Conservation (phyloP, 2,113 vertebrate species). For the Anoplopoma fimbria region DNA sequence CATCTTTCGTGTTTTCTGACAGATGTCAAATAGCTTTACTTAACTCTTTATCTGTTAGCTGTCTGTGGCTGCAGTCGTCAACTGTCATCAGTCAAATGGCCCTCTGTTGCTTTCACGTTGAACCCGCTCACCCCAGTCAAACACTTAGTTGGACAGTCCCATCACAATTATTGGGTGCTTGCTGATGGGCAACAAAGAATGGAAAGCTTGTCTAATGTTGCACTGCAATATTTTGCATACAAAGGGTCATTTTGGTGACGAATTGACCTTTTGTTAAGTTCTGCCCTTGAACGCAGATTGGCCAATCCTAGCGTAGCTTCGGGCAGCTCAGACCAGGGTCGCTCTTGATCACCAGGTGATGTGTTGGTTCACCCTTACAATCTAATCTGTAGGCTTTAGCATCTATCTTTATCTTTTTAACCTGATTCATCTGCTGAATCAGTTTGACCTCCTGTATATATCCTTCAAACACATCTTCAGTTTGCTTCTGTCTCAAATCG, state of each 20-base stretch:
- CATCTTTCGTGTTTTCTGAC: conserved; percentile 17
- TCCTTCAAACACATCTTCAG: background rate
- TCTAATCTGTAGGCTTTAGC: background rate
- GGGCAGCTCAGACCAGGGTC: background rate
- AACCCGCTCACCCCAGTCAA: background rate
- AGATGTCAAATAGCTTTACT: conserved; percentile 7
- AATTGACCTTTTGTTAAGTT: background rate
- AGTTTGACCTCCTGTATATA: background rate
- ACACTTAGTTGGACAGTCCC: background rate
- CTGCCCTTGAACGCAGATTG: background rate
- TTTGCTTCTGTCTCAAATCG: background rate
- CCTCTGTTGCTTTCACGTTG: conserved; percentile 1
- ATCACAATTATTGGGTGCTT: background rate
- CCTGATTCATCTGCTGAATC: background rate
- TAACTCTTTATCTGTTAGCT: conserved; percentile 7
- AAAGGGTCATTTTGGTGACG: background rate
- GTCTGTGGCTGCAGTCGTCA: conserved; percentile 13
- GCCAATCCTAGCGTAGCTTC: background rate
- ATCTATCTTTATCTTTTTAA: background rate
- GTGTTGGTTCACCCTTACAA: background rate
- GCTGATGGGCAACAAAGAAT: background rate
- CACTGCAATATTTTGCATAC: background rate
- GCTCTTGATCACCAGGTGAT: no score
- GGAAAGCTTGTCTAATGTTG: background rate
- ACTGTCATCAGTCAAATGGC: conserved; percentile 18